A percentile compares a stretch with the other conserved stretches of the same genome.
Conservation (phyloP, 2,888 invertebrate species). For the Uropetala carovei region DNA sequence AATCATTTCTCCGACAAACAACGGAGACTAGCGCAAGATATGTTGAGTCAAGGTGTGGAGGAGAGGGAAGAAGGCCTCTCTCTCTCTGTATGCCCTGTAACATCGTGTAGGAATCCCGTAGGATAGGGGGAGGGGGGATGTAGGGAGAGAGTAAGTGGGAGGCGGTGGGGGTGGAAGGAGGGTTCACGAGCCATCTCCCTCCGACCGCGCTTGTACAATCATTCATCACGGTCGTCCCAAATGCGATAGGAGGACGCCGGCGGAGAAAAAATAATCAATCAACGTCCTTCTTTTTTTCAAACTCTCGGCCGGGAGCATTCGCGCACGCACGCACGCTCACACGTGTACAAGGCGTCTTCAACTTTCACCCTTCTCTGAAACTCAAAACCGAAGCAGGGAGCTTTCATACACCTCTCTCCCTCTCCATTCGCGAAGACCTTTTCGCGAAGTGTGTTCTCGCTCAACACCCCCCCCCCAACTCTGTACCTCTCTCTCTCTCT, state of each 20-base stretch:
- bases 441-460: too few relatives aligned
- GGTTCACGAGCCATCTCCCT: slow-evolving; percentile 5
- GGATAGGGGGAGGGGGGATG: not conserved
- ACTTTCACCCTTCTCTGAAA: not conserved
- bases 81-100: not conserved
- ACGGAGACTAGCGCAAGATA: not conserved
- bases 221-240: slow-evolving; percentile 18
- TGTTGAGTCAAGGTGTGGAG: not conserved
- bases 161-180: not conserved
- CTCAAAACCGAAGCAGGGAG: too few relatives aligned
- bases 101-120: not conserved
- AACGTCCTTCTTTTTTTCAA: not conserved
- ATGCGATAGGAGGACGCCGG: not conserved
- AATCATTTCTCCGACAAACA: not conserved
- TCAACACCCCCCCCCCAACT: too few relatives aligned
- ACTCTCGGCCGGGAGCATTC: not conserved
- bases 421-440: too few relatives aligned
- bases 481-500: too few relatives aligned
- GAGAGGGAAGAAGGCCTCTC: not conserved
- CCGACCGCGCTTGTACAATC: not conserved
- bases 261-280: slow-evolving; percentile 17
- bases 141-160: too few relatives aligned
- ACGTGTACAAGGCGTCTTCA: not conserved
- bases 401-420: too few relatives aligned
- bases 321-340: not conserved